Evolutionary conservation across 2,888 invertebrate genomes (phyloP), one percentile per base, ranked within the genome.

Genomic region (Catocala nupta): DNA sequence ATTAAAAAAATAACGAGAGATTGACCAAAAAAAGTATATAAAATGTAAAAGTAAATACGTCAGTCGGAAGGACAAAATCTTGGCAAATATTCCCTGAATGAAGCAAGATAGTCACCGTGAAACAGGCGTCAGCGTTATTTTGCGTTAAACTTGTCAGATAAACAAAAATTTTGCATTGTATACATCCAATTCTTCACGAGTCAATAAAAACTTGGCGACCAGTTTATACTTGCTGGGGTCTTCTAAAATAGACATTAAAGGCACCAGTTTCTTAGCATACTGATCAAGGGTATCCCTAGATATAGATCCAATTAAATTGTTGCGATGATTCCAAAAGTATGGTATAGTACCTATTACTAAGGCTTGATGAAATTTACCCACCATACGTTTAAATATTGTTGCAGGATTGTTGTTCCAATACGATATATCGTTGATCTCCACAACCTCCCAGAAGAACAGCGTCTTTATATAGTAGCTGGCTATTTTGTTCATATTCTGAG

Each of bases 381-480:
- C 83, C 90, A 95, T 93, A 65, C 91, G 71, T 43, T 88, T 90
- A 73, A 91, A 90, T 4, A 91, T 72, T 0, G 70, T 72, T 0
- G 85, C 85, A 0, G 85, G 85, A 47, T 77, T 83, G 10, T 77
- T 82, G 7, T 80, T 77, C 88, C 93, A 92, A 66, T 84, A 91
- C 0, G 59, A 55, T 5, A 73, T 66, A 25, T 87, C 80, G 44
- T 83, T 77, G 10, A 72, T 76, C 11, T 81, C 81, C 0, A 78
- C 66, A 10, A 87, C 81, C 68, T 92, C 91, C 85, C 91, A 92
- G 55, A 94, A 89, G 73, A 94, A 93, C 0, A 95, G 65, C 0
- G 95, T 95, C 77, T 96, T 95, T 0, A 95, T 92, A 57, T 92
- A 95, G 70, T 96, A 95, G 69, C 95, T 95, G 0, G 94, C 91